Evolutionary conservation across 1,140 invertebrate species (phyloP), one percentile per base, ranked within the genome.

Genomic region (Eriocheir sinensis): DNA sequence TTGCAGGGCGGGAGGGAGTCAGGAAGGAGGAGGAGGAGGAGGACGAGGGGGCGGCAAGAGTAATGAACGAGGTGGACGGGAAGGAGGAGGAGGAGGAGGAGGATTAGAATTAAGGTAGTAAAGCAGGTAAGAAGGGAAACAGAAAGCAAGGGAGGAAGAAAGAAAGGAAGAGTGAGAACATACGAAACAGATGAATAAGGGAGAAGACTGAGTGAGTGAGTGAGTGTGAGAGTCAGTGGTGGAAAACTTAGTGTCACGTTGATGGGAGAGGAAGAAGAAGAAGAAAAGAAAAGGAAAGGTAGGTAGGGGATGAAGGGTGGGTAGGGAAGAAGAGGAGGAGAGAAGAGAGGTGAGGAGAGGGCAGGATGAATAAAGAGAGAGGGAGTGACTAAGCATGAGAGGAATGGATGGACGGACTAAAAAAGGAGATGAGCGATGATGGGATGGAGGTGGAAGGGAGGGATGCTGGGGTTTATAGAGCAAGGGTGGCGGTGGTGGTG

Each of bases 371-470:
- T n/a, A n/a, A n/a, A n/a, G n/a, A n/a, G 60, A n/a, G 6, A 72
- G n/a, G 60, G 60, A 48, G 60, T 72, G 60, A 72, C 60, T 72
- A 72, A 72, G 60, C 60, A 72, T 72, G 27, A 72, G n/a, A 72
- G 60, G 60, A 72, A 72, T 72, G 12, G n/a, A n/a, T n/a, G 60
- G 21, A 21, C 21, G n/a, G 12, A n/a, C 60, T 72, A 72, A 72
- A 72, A 72, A 72, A 72, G 60, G 60, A 27, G 21, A 72, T 21
- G 60, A 4, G n/a, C 27, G 60, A 72, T 72, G 60, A 72, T n/a
- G 60, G n/a, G 60, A 72, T 72, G 81, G 81, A 85, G 81, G 81
- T 85, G 81, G 81, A 85, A 41, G 32, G 81, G 32, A 3, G 79
- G 53, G 53, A 72, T 27, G 53, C 12, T 72, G 53, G 27, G 79